Percentiles rank a stretch among this genome's conserved stretches.
Conservation (phyloP, 92 coral and sea anemone genomes). For the Ricordea florida region DNA sequence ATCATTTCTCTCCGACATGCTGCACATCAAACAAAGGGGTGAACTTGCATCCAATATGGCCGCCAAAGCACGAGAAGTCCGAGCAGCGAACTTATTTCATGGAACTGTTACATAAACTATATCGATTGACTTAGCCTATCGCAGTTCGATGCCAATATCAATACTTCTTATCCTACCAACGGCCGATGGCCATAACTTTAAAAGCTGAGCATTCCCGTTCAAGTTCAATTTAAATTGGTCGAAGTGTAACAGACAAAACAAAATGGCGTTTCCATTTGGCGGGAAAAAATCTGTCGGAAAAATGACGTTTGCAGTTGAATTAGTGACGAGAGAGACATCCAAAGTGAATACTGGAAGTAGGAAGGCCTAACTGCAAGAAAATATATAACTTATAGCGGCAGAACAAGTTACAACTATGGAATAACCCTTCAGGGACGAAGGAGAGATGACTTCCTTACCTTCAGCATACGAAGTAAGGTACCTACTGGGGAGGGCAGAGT, state of each 20-base stretch:
- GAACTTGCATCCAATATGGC: constrained; percentile 27
- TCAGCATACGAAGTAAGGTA: neutral
- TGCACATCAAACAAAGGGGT: neutral
- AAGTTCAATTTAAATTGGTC: neutral
- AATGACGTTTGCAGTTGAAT: neutral
- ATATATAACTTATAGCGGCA: neutral
- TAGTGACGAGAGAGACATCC: neutral
- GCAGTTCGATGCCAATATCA: constrained; percentile 1
- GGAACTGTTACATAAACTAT: neutral
- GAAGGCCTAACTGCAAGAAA: neutral
- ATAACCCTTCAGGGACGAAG: neutral
- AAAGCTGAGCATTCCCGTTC: neutral
- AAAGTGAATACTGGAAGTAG: neutral
- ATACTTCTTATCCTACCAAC: neutral
- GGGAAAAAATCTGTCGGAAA: constrained; percentile 29
- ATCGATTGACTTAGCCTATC: neutral
- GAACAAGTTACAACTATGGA: neutral
- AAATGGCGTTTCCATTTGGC: constrained; percentile 71
- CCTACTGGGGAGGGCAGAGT: constrained; percentile 13
- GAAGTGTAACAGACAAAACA: constrained; percentile 22
- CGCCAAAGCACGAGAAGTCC: neutral
- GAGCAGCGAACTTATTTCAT: neutral
- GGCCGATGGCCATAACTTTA: constrained; percentile 6
- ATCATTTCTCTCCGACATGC: constrained; percentile 16
- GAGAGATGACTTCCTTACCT: neutral